A percentile compares a stretch with the other conserved stretches of the same genome.
Evolutionary conservation across 64 coral and sea anemone genomes (phyloP).

Genomic region (Pocillopora damicornis): DNA sequence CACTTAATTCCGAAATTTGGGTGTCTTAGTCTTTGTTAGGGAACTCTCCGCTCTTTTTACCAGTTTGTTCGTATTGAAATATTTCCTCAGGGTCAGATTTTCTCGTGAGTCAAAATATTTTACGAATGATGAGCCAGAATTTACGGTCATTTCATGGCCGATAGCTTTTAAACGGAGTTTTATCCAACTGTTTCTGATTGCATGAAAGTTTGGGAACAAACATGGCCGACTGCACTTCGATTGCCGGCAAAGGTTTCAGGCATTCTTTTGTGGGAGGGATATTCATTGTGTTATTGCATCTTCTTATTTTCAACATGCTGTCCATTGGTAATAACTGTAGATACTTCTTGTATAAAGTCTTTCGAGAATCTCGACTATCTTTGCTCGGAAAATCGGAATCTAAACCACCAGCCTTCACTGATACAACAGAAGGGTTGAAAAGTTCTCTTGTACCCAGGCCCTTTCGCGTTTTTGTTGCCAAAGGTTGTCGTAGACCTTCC

Average conservation of each 20-base stretch:
- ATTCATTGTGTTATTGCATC: not conserved
- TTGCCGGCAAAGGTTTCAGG: not conserved
- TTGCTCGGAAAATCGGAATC: not conserved
- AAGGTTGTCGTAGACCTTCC: not conserved
- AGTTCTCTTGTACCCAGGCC: not conserved
- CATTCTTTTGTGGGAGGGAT: not conserved
- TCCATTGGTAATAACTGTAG: not conserved
- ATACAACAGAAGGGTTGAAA: conserved; percentile 6
- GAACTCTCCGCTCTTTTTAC: too few species aligned
- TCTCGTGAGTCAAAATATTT: too few species aligned
- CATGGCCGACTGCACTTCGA: too few species aligned
- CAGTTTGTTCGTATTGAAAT: too few species aligned
- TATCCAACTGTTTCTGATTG: too few species aligned
- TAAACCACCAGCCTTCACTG: not conserved
- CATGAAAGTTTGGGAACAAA: too few species aligned
- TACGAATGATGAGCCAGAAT: too few species aligned
- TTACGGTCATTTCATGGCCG: too few species aligned
- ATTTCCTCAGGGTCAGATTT: too few species aligned
- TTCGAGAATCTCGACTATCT: not conserved
- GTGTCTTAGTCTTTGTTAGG: too few species aligned
- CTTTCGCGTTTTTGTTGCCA: not conserved
- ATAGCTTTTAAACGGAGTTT: too few species aligned
- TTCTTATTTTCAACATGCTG: not conserved
- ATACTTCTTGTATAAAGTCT: not conserved
- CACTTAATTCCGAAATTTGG: too few species aligned